phyloP scores from a whole-genome alignment of 2,888 invertebrate genomes.

The Stenotaenia linearis region DNA sequence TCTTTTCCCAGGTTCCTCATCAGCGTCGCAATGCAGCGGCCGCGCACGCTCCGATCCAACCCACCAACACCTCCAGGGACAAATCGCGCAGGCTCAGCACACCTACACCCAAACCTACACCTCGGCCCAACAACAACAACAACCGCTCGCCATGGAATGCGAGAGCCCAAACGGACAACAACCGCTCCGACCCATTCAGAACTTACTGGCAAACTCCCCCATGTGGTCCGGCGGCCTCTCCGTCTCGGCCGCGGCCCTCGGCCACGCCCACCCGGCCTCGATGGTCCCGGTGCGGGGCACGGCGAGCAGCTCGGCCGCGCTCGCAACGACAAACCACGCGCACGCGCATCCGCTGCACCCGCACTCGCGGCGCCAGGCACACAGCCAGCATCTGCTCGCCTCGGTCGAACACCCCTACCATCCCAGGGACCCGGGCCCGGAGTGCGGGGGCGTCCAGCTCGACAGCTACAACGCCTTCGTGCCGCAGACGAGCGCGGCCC shows the following conservation, averaged over 20 bases:
- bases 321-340: constrained; percentile 35
- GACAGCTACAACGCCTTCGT: constrained; percentile 40
- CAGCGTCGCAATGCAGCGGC: constrained; percentile 40
- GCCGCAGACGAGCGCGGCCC: constrained; percentile 26
- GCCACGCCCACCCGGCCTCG: constrained; percentile 36
- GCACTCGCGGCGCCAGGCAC: constrained; percentile 47
- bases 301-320: constrained; percentile 47
- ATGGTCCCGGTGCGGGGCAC: constrained; percentile 38
- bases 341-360: constrained; percentile 46
- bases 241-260: constrained; percentile 39
- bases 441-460: constrained; percentile 49
- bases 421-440: constrained; percentile 35
- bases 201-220: constrained; percentile 16
- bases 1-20: constrained; percentile 35
- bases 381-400: constrained; percentile 36
- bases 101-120: constrained; percentile 41
- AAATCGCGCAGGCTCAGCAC: constrained; percentile 38
- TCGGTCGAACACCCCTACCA: no score
- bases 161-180: constrained; percentile 54
- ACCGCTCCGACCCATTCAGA: constrained; percentile 33
- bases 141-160: constrained; percentile 65
- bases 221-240: constrained; percentile 31
- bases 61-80: constrained; percentile 45
- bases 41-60: constrained; percentile 45
- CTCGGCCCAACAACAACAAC: constrained; percentile 30